Conservation (phyloP, 2,888 invertebrate genomes). For the Xestia c-nigrum region DNA sequence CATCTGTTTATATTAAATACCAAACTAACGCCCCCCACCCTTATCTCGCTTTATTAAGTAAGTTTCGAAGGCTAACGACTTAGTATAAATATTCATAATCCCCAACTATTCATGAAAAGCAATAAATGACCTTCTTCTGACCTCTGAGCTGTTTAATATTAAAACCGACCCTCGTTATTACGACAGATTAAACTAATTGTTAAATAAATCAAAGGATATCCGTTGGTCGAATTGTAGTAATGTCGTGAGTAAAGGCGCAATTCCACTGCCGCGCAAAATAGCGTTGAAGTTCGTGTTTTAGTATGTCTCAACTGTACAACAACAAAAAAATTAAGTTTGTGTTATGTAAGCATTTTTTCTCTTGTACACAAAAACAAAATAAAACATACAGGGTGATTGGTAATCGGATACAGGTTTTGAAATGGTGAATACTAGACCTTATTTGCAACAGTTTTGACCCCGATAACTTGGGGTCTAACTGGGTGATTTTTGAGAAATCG, state of each 20-base stretch:
- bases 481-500: no score
- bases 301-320: no score
- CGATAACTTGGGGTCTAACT: no score
- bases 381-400: no score
- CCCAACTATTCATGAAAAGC: conserved; percentile 49
- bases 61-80: conserved; percentile 31
- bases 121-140: conserved; percentile 49
- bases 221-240: conserved; percentile 29
- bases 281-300: no score
- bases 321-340: no score
- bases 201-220: conserved; percentile 58
- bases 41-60: conserved; percentile 18
- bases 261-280: conserved; percentile 10
- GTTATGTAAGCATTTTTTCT: no score
- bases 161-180: conserved; percentile 51
- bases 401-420: no score
- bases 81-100: conserved; percentile 52
- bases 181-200: conserved; percentile 64
- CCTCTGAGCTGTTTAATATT: conserved; percentile 47
- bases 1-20: background rate
- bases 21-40: background rate
- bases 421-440: no score
- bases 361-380: no score
- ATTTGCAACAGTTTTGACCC: no score
- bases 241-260: conserved; percentile 13